Conservation (phyloP, 35 echinoderm and acorn worm genomes). For the Strongylocentrotus purpuratus region DNA sequence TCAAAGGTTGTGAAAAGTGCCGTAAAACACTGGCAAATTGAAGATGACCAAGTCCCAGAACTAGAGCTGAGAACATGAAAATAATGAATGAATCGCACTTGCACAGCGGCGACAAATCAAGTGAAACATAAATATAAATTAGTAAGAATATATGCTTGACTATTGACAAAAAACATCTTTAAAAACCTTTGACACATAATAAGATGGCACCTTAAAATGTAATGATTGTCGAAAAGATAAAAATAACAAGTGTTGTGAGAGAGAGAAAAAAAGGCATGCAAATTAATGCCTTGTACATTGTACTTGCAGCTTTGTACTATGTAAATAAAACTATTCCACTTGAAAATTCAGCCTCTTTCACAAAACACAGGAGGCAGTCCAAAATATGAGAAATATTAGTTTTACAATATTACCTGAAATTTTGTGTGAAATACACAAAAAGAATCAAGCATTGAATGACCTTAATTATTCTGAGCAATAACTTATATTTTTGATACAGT, state of each 20-base stretch:
- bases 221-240: background rate
- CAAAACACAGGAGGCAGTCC: background rate
- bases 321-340: background rate
- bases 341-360: slow-evolving; percentile 2
- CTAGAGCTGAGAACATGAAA: background rate
- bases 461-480: background rate
- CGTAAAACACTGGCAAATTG: background rate
- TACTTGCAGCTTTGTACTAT: background rate
- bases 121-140: slow-evolving; percentile 20
- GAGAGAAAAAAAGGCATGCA: background rate
- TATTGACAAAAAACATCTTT: slow-evolving; percentile 8
- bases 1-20: background rate
- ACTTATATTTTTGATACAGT: background rate
- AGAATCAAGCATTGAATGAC: background rate
- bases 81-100: background rate
- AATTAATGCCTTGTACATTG: background rate
- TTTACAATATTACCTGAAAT: background rate
- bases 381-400: background rate
- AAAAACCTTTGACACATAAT: slow-evolving; percentile 3
- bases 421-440: background rate
- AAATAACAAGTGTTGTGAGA: background rate
- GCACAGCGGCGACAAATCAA: background rate
- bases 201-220: slow-evolving; percentile 11
- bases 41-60: background rate
- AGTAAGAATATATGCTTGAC: slow-evolving; percentile 8